These are phyloP conservation scores for Heterochromis multidens DNA, from an alignment of 2,113 vertebrate species.

Conservation along the genomic window DNA sequence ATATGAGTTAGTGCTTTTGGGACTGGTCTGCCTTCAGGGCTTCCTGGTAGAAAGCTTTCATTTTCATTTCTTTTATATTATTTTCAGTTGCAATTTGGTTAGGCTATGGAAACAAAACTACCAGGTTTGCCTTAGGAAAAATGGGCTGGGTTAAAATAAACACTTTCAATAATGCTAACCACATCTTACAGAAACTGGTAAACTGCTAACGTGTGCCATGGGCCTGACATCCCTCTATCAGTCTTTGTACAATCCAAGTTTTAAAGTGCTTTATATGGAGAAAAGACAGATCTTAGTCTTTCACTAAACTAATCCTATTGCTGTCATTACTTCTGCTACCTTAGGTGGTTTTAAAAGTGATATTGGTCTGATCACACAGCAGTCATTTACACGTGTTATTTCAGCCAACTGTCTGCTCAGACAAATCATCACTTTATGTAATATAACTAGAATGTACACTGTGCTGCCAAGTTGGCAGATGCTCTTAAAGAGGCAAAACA, in stretches of 20 bases:
- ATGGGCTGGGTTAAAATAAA: too few species aligned
- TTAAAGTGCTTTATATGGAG: not conserved
- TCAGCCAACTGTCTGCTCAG: not conserved
- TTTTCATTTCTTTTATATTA: too few species aligned
- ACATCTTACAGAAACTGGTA: too few species aligned
- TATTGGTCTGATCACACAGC: not conserved
- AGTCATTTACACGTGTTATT: not conserved
- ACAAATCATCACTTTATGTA: not conserved
- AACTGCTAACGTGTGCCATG: too few species aligned
- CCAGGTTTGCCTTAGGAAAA: too few species aligned
- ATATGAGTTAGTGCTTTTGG: too few species aligned
- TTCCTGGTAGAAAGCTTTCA: too few species aligned
- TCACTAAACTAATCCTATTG: not conserved
- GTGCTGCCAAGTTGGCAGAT: constrained; percentile 28
- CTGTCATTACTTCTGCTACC: not conserved
- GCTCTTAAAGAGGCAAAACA: not conserved
- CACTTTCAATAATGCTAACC: too few species aligned
- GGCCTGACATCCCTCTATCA: too few species aligned
- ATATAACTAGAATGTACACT: not conserved
- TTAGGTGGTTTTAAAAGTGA: not conserved
- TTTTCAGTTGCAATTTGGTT: too few species aligned
- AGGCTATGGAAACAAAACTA: too few species aligned
- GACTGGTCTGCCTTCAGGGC: too few species aligned
- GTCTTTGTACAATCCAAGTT: not conserved
- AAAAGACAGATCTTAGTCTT: not conserved